Base-by-base conservation (phyloP, 92 coral and sea anemone genomes). In the Siderastrea siderea region DNA sequence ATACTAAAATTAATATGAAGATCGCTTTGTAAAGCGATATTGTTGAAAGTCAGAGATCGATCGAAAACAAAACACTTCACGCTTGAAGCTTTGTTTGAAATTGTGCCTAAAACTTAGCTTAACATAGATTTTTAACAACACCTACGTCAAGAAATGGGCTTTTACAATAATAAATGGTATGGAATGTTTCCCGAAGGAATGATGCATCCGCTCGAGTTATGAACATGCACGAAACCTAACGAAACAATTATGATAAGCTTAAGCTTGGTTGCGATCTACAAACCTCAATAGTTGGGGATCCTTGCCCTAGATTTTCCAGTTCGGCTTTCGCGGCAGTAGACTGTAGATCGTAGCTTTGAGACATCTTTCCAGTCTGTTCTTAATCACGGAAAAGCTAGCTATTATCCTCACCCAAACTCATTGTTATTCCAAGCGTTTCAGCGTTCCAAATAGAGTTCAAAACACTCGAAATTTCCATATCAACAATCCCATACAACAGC, bases 201-300 rank as follows among this genome's bases (percentile, higher is more conserved):
- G 77, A 2, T 51, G 62, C 7, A 74, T 74, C 47, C 16, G 46
- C 62, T 74, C 51, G 16, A 10, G 9, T 9, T 10, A 74, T 9
- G 38, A 26, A 26, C n/a, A 52, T 51, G 55, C 17, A 69, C 47
- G 38, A 13, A 26, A 26, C 38, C 38, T 26, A 26, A 26, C 38
- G 38, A 26, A 26, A 26, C 38, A 26, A 26, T n/a, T n/a, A n/a
- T 26, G 38, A 26, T 26, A 26, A 26, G 38, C 38, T 26, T 26
- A 26, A 26, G 38, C 38, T 26, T 26, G 38, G 0, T 26, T 26
- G 38, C 38, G 38, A 5, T 53, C 6, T 54, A 53, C 83, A 62
- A 10, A 79, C 83, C 83, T 80, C 75, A 44, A 80, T 17, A 11
- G 75, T 54, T 45, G 84, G 84, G 1, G 84, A 66, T 71, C 55